phyloP scores from a whole-genome alignment of 1,140 invertebrate genomes.

The Diorhabda sublineata region DNA sequence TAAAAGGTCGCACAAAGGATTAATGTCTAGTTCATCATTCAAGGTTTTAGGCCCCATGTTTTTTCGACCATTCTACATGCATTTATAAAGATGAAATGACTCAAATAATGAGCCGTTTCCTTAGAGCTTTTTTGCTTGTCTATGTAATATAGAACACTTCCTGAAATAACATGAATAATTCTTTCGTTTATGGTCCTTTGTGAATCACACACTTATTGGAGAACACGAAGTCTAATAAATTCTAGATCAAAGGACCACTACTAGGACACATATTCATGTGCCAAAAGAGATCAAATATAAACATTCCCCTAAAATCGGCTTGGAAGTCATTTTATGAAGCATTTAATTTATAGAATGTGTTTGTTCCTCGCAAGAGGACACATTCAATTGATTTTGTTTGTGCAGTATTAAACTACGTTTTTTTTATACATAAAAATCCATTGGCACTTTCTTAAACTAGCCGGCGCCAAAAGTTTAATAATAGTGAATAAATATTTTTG shows the following conservation, averaged over 20 bases:
- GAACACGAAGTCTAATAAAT: neutral
- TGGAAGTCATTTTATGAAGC: neutral
- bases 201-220: slow-evolving; percentile 2
- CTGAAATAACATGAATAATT: neutral
- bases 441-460: too few species aligned
- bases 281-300: neutral
- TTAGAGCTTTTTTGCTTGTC: too few species aligned
- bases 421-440: too few species aligned
- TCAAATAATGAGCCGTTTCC: too few species aligned
- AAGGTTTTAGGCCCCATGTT: too few species aligned
- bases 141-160: neutral
- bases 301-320: neutral
- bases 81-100: too few species aligned
- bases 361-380: neutral
- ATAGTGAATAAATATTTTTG: too few species aligned
- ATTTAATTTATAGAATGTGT: slow-evolving; percentile 3
- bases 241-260: slow-evolving; percentile 1
- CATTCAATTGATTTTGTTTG: neutral
- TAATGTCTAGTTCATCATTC: too few species aligned
- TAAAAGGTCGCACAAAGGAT: too few species aligned
- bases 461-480: too few species aligned
- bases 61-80: too few species aligned
- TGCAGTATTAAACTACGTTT: too few species aligned
- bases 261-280: neutral
- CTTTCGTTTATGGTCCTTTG: neutral